phyloP scores from a whole-genome alignment of 2,113 vertebrate genomes.

The Arothron firmamentum region DNA sequence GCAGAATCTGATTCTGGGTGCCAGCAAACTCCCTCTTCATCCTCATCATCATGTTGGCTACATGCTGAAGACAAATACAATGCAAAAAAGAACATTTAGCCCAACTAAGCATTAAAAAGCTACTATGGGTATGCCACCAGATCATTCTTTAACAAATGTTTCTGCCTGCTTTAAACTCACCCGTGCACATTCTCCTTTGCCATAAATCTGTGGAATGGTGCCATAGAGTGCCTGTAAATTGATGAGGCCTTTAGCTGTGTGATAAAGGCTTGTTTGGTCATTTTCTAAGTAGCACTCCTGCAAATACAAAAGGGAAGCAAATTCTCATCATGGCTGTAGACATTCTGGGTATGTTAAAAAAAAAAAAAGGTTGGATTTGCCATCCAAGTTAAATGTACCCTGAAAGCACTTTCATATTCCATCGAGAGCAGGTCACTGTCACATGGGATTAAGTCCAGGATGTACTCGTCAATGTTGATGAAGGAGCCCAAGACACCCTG shows the following conservation, averaged over 20 bases:
- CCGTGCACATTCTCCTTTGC: slow-evolving; percentile 94
- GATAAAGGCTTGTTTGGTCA: slow-evolving; percentile 95
- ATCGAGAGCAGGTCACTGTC: slow-evolving; percentile 96
- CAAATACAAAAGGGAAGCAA: neutral
- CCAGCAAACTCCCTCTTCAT: slow-evolving; percentile 97
- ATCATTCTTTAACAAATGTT: neutral
- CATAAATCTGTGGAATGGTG: slow-evolving; percentile 95
- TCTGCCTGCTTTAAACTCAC: slow-evolving; percentile 67
- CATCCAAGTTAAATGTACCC: slow-evolving; percentile 69
- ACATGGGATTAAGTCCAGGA: slow-evolving; percentile 92
- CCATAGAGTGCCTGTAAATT: slow-evolving; percentile 93
- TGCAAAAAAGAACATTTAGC: too few species aligned
- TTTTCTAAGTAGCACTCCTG: slow-evolving; percentile 97
- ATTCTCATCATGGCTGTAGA: neutral
- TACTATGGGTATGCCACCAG: too few species aligned
- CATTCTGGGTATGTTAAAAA: neutral
- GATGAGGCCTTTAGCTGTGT: slow-evolving; percentile 96
- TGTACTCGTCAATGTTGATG: slow-evolving; percentile 90
- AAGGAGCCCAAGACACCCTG: slow-evolving; percentile 89
- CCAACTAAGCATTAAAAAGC: too few species aligned
- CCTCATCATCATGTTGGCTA: slow-evolving; percentile 98
- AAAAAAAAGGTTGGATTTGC: neutral
- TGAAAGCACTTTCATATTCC: slow-evolving; percentile 92
- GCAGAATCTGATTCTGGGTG: slow-evolving; percentile 88
- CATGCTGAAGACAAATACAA: slow-evolving; percentile 77